Base-by-base conservation (phyloP, 2,113 vertebrate species). In the Sebastes fasciatus region DNA sequence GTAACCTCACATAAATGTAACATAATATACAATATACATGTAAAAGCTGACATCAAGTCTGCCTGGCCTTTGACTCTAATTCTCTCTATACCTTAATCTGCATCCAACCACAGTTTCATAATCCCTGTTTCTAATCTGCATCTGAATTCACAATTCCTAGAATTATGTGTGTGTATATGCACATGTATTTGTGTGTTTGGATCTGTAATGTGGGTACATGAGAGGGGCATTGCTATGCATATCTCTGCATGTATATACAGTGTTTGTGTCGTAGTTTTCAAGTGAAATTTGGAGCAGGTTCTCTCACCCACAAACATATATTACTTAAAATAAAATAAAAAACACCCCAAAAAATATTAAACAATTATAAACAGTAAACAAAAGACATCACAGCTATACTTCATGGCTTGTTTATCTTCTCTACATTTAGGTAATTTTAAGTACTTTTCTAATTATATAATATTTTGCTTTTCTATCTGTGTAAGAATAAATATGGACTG, bases 81-180 rank as follows among this genome's bases (percentile, higher is more conserved):
- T n/a, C 42, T 21, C 6, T 46, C 2, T 46, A 14, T 51, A 51
- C 65, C 17, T 51, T 51, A 67, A 51, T 17, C 46, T 67, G 13
- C 4, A 34, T 17, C 14, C 8, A 34, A 1, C 13, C 45, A 67
- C 64, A 23, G 7, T 49, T 68, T 26, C 8, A 68, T 34, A 51
- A 51, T 34, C 66, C 66, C 48, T 51, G 21, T 67, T 26, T 49
- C 21, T 67, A 67, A 67, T 68, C 66, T 68, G 48, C 23, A 17
- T 8, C 4, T 34, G 34, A 45, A 66, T 46, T 21, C 43, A 48
- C 43, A 7, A 9, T 66, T 23, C 63, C 19, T 21, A 64, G 61
- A 64, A 2, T 1, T 19, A 2, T 40, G 34, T 64, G 62, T 45
- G 42, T 64, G 8, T 57, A 2, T 57, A 4, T 10, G 19, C 54